These are phyloP conservation scores for Colletes collaris DNA, from an alignment of 2,888 invertebrate genomes.

Conservation along the genomic window DNA sequence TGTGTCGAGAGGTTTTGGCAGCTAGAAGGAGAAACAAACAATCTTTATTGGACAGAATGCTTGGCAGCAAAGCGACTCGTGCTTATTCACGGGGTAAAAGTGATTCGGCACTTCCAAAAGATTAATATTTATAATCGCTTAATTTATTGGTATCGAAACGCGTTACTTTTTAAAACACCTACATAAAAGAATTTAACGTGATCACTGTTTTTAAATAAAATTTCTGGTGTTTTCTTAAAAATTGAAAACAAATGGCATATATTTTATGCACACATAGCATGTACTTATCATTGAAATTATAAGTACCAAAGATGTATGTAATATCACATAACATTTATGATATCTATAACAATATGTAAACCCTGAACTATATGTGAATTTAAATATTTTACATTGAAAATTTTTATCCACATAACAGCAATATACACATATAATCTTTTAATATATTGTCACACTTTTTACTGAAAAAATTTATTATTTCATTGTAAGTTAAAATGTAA, in stretches of 20 bases:
- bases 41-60: slow-evolving; percentile 89
- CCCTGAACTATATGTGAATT: slow-evolving; percentile 11
- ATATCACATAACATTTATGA: slow-evolving; percentile 40
- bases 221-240: not conserved
- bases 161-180: not conserved
- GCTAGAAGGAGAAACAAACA: slow-evolving; percentile 93
- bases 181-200: not conserved
- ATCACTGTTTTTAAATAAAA: slow-evolving; percentile 2
- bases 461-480: slow-evolving; percentile 1
- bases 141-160: slow-evolving; percentile 19
- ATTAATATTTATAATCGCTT: slow-evolving; percentile 81
- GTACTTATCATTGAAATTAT: slow-evolving; percentile 34
- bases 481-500: slow-evolving; percentile 1
- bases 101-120: slow-evolving; percentile 94
- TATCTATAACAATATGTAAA: slow-evolving; percentile 35
- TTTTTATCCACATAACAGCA: not conserved
- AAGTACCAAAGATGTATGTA: slow-evolving; percentile 63
- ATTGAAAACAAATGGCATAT: slow-evolving; percentile 8
- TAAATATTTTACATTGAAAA: slow-evolving; percentile 12
- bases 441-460: slow-evolving; percentile 13
- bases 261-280: slow-evolving; percentile 7
- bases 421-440: slow-evolving; percentile 3
- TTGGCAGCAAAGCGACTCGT: slow-evolving; percentile 89
- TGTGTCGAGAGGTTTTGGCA: slow-evolving; percentile 92
- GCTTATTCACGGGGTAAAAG: slow-evolving; percentile 94